Percentiles rank a stretch among this genome's conserved stretches.
Evolutionary conservation across 2,888 invertebrate species (phyloP).

Genomic region (Anorthoa munda): DNA sequence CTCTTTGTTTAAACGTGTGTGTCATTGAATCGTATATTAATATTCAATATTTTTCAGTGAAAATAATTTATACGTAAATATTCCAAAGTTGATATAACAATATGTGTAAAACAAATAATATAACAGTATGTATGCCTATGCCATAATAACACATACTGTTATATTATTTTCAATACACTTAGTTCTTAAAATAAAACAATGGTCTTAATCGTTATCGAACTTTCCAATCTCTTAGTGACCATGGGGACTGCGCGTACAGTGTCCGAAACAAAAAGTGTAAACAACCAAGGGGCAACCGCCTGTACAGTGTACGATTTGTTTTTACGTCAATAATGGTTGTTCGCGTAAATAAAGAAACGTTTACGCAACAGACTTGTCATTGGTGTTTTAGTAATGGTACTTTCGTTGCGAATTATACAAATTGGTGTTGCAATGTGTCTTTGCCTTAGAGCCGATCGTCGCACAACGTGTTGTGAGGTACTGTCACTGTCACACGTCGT

Average conservation of each 20-base stretch:
- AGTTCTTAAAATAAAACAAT: constrained; percentile 26
- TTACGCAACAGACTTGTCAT: constrained; percentile 54
- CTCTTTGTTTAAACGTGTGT: neutral
- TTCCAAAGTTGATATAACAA: neutral
- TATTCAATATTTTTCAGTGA: constrained; percentile 6
- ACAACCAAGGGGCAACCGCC: constrained; percentile 44
- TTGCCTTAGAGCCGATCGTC: constrained; percentile 8
- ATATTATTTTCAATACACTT: constrained; percentile 12
- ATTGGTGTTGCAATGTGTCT: constrained; percentile 47
- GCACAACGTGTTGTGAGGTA: constrained; percentile 14
- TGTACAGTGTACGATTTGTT: constrained; percentile 28
- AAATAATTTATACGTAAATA: neutral
- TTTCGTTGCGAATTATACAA: constrained; percentile 54
- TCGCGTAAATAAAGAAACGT: constrained; percentile 51
- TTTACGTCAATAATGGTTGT: constrained; percentile 45
- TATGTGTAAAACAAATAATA: too few relatives aligned
- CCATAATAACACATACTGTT: constrained; percentile 1
- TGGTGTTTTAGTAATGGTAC: constrained; percentile 55
- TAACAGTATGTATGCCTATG: too few relatives aligned
- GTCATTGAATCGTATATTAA: neutral
- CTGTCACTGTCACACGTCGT: constrained; percentile 18
- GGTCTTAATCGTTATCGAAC: constrained; percentile 19
- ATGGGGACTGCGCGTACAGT: constrained; percentile 14
- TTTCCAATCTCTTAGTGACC: constrained; percentile 41
- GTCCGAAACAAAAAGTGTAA: constrained; percentile 33